Conservation (phyloP, 37 sponge, comb jelly and placozoan species). For the Halichondria panicea region DNA sequence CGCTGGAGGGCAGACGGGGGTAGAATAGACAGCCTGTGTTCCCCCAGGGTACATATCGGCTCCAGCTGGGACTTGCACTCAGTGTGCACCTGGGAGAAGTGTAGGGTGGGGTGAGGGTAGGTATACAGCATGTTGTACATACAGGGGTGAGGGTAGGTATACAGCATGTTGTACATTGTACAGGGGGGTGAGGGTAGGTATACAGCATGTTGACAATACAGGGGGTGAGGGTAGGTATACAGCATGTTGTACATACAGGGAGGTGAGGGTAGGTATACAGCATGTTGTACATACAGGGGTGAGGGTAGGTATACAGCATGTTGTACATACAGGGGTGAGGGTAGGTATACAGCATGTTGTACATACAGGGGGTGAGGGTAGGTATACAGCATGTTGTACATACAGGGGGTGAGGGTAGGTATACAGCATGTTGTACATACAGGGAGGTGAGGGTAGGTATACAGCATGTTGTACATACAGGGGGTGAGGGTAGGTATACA, state of each 20-base stretch:
- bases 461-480: no score
- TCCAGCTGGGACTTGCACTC: slow-evolving; percentile 61
- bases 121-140: not conserved
- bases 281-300: no score
- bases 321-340: no score
- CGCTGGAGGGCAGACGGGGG: slow-evolving; percentile 75
- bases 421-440: no score
- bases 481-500: no score
- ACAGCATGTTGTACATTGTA: not conserved
- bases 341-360: no score
- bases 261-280: not conserved
- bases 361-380: no score
- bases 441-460: no score
- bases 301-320: no score
- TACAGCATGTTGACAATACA: not conserved
- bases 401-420: no score
- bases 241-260: slow-evolving; percentile 13
- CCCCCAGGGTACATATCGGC: slow-evolving; percentile 67
- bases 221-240: slow-evolving; percentile 1
- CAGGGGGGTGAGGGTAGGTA: not conserved
- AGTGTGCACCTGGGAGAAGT: slow-evolving; percentile 74
- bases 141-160: not conserved
- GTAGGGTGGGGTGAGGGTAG: not conserved
- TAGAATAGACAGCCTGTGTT: slow-evolving; percentile 62
- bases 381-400: no score